A percentile compares a stretch with the other conserved stretches of the same genome.
These are phyloP conservation scores for Sakesphorus luctuosus DNA, from an alignment of 2,113 vertebrate genomes.

Conservation along the genomic window DNA sequence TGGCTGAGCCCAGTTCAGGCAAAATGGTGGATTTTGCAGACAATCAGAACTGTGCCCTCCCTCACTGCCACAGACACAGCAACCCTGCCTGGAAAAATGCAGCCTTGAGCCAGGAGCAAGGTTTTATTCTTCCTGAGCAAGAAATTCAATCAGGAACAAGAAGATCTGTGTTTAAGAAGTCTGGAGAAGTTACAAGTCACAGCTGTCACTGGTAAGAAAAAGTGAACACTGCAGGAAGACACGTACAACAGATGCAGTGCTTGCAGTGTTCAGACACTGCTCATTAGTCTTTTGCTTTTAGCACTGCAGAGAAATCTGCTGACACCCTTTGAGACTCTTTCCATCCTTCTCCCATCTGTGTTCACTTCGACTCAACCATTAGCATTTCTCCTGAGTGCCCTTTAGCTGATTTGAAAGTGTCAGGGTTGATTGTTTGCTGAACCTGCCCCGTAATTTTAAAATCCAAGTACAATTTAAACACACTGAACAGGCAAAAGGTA, in stretches of 20 bases:
- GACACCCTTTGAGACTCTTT: not conserved
- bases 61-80: not conserved
- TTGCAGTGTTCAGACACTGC: not conserved
- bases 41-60: not conserved
- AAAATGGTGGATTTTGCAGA: not conserved
- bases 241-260: not conserved
- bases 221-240: not conserved
- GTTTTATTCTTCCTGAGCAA: not conserved
- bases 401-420: not conserved
- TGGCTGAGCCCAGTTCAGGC: not conserved
- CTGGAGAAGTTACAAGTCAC: not conserved
- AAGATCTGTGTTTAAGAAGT: not conserved
- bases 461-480: not conserved
- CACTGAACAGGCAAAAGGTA: not conserved
- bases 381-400: slow-evolving; percentile 1
- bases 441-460: not conserved
- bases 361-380: not conserved
- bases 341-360: not conserved
- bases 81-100: not conserved
- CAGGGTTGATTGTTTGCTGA: not conserved
- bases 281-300: not conserved
- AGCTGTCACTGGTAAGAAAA: not conserved
- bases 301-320: not conserved
- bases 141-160: not conserved
- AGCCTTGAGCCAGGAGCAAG: not conserved